Evolutionary conservation across 1,140 invertebrate genomes (phyloP).

Genomic region (Conus ventricosus): DNA sequence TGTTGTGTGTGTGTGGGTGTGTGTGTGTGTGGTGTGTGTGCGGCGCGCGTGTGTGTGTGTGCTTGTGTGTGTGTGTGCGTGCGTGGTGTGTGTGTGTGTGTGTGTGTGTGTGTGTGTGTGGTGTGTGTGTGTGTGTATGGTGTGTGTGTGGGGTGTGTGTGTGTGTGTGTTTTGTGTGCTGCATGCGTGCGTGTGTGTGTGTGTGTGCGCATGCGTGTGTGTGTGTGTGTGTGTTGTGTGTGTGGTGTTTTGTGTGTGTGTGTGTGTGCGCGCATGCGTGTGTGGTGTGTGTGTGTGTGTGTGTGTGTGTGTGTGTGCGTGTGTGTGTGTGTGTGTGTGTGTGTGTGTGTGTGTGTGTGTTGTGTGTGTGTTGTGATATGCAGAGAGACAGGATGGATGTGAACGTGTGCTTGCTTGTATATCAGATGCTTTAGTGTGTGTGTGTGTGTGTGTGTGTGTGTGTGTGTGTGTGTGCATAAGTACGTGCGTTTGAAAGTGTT

Average conservation of each 20-base stretch:
- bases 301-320: neutral
- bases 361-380: too few relatives aligned
- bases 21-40: neutral
- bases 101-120: neutral
- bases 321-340: neutral
- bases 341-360: too few relatives aligned
- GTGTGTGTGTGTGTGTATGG: neutral
- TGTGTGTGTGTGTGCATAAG: too few relatives aligned
- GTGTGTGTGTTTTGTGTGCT: too few relatives aligned
- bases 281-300: neutral
- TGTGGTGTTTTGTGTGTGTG: slow-evolving; percentile 9
- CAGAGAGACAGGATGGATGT: too few relatives aligned
- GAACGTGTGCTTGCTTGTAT: too few relatives aligned
- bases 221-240: neutral
- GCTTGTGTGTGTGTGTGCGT: slow-evolving; percentile 3
- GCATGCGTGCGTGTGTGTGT: too few relatives aligned
- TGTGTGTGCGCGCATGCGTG: neutral
- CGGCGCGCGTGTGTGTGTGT: too few relatives aligned
- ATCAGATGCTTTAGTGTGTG: too few relatives aligned
- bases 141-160: too few relatives aligned
- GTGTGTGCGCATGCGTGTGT: neutral
- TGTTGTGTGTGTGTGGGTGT: neutral
- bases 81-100: neutral
- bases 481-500: too few relatives aligned
- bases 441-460: too few relatives aligned